Evolutionary conservation across 64 coral and sea anemone genomes (phyloP).

Genomic region (Actinia tenebrosa): DNA sequence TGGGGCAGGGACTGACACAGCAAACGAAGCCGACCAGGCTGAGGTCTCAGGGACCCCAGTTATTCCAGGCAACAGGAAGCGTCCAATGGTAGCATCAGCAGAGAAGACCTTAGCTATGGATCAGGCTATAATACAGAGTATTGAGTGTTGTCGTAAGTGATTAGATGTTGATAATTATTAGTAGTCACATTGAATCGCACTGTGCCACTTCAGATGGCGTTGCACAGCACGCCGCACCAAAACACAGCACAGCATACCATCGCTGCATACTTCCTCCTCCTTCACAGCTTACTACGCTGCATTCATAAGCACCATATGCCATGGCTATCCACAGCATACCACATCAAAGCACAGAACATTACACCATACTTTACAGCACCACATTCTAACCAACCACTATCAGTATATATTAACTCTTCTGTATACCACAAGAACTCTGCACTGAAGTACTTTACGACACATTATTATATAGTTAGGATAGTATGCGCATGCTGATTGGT

Average conservation of each 20-base stretch:
- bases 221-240: not conserved
- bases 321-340: not conserved
- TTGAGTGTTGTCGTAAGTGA: slow-evolving; percentile 81
- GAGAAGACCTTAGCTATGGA: slow-evolving; percentile 87
- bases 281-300: not conserved
- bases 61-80: not conserved
- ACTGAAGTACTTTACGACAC: too few relatives aligned
- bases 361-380: too few relatives aligned
- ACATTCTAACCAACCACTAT: too few relatives aligned
- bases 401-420: too few relatives aligned
- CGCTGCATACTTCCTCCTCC: not conserved
- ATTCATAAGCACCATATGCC: not conserved
- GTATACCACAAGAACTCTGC: too few relatives aligned
- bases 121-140: slow-evolving; percentile 89
- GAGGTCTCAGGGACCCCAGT: slow-evolving; percentile 12
- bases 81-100: slow-evolving; percentile 24
- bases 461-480: too few relatives aligned
- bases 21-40: slow-evolving; percentile 57
- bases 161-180: not conserved
- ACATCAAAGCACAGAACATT: not conserved
- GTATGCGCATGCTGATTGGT: too few relatives aligned
- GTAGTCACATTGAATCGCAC: not conserved
- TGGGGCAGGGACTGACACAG: slow-evolving; percentile 38
- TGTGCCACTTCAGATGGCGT: too few relatives aligned
- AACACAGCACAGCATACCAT: not conserved